Base-by-base conservation (phyloP, 53 echinoderm and acorn worm genomes). In the Luidia sarsii region DNA sequence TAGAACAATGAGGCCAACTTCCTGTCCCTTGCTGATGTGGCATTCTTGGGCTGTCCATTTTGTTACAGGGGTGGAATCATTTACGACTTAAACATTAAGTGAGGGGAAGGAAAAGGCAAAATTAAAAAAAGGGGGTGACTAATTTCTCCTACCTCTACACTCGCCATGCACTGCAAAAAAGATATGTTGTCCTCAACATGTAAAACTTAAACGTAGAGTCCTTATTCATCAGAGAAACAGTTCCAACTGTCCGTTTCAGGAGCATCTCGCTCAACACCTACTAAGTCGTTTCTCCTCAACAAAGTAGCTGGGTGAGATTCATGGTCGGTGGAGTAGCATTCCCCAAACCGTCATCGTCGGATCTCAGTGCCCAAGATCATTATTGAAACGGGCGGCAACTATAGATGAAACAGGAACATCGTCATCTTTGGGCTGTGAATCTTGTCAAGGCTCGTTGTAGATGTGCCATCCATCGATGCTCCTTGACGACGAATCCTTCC, bases 201-300 rank as follows among this genome's bases (percentile, higher is more conserved):
- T n/a, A 65, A 11, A 65, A 65, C 36, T 28, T 13, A 24, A 5
- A 21, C 22, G 14, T 39, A 25, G 22, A 19, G 39, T 27, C 45
- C 67, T 27, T 46, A 20, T 38, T 67, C 46, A 67, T 67, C 45
- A n/a, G 39, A 67, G 67, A 39, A 67, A 67, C 65, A 65, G 39
- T 65, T 65, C 65, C 22, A 22, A n/a, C 8, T 65, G 65, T 65
- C 65, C 65, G 41, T 65, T 39, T 43, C 41, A n/a, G 13, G 65
- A 65, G 65, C 37, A 35, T 22, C 9, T 1, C 0, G n/a, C 65
- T 41, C 65, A 38, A 7, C 37, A 38, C 18, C 41, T 19, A 65
- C 65, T 65, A n/a, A 41, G 21, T n/a, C 4, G 37, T 65, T 24
- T 37, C 65, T 65, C 65, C 43, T 43, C 41, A 22, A 6, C 65